Evolutionary conservation across 2,113 vertebrate genomes (phyloP).

Genomic region (Paralichthys olivaceus): DNA sequence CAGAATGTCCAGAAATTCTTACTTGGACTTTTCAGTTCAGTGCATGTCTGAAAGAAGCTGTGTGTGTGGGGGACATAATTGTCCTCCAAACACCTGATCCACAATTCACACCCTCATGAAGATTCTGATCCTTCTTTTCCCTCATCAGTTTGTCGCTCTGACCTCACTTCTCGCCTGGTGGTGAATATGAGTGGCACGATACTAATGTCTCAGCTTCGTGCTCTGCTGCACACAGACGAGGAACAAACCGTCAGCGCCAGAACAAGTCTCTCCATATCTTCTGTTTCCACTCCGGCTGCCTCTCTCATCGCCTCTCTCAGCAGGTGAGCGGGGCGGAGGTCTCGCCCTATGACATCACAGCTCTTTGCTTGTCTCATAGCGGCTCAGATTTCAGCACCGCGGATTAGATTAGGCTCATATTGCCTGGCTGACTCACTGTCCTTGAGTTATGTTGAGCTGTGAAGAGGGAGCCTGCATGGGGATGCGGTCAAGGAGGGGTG

Average conservation of each 20-base stretch:
- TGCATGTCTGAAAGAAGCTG: no score
- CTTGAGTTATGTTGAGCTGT: constrained; percentile 62
- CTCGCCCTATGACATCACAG: constrained; percentile 56
- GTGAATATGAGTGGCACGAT: constrained; percentile 29
- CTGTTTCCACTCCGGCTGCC: constrained; percentile 6
- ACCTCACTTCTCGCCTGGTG: constrained; percentile 24
- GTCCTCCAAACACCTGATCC: not conserved
- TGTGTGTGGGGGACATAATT: not conserved
- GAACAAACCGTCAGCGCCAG: not conserved
- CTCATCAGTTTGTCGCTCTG: constrained; percentile 11
- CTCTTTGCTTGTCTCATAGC: constrained; percentile 36
- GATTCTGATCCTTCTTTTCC: not conserved
- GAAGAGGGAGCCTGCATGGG: constrained; percentile 30
- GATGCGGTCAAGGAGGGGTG: constrained; percentile 51
- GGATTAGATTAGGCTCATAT: constrained; percentile 63
- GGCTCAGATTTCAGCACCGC: constrained; percentile 60
- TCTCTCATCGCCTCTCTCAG: constrained; percentile 33
- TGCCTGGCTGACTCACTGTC: constrained; percentile 66
- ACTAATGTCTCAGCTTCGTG: constrained; percentile 37
- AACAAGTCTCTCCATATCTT: not conserved
- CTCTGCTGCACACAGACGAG: constrained; percentile 45
- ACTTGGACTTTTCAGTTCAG: no score
- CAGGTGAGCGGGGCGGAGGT: constrained; percentile 44
- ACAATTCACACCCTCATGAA: not conserved
- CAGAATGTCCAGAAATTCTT: not conserved